Percentiles rank a stretch among this genome's conserved stretches.
Conservation (phyloP, 2,797 vertebrate genomes). For the Prunella strophiata region DNA sequence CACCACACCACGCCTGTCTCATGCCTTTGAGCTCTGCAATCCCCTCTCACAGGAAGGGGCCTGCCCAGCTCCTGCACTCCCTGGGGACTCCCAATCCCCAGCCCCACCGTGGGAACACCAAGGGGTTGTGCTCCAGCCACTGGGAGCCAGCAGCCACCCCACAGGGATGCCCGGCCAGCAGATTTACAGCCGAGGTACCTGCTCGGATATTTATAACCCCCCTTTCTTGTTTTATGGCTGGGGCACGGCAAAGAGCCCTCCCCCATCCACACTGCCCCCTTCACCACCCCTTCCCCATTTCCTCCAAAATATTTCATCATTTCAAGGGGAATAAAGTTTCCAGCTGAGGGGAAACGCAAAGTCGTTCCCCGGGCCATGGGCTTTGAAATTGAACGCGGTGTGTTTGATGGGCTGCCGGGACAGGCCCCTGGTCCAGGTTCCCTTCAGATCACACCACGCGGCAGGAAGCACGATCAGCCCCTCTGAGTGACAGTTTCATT, state of each 20-base stretch:
- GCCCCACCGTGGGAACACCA: not conserved
- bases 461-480: conserved; percentile 68
- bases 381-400: conserved; percentile 73
- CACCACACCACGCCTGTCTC: accelerated
- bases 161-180: not conserved
- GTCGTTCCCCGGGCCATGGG: conserved; percentile 45
- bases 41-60: not conserved
- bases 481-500: conserved; percentile 70
- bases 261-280: not conserved
- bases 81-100: not conserved
- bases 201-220: conserved; percentile 61
- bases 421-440: conserved; percentile 63
- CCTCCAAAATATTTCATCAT: conserved; percentile 68
- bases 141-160: not conserved
- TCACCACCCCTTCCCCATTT: conserved; percentile 43
- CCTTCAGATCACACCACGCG: conserved; percentile 68
- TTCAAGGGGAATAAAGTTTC: conserved; percentile 73
- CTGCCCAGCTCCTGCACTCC: accelerated
- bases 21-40: not conserved
- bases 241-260: conserved; percentile 31
- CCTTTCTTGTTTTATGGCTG: conserved; percentile 41
- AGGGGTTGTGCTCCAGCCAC: not conserved
- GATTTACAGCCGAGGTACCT: conserved; percentile 63
- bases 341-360: conserved; percentile 61
- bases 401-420: conserved; percentile 67